Percentiles rank a stretch among this genome's conserved stretches.
Evolutionary conservation across 1,140 invertebrate genomes (phyloP).

Genomic region (Aphaenogaster rudis): DNA sequence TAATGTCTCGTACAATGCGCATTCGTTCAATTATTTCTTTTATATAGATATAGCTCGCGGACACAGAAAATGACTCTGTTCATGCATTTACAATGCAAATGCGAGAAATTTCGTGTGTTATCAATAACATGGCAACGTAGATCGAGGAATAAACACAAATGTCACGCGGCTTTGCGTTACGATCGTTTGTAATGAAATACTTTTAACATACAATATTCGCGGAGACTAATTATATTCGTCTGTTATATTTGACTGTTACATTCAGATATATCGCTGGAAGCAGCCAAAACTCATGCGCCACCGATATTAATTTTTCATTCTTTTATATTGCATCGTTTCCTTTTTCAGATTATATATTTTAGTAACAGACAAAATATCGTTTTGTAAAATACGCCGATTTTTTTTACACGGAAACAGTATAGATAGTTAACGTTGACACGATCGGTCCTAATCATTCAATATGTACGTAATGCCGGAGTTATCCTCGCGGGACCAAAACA

Average conservation of each 20-base stretch:
- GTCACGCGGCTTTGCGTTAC: conserved; percentile 21
- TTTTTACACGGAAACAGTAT: background rate
- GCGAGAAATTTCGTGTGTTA: conserved; percentile 43
- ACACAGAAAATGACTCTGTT: conserved; percentile 39
- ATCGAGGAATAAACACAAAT: conserved; percentile 54
- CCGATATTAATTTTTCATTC: background rate
- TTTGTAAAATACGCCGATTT: background rate
- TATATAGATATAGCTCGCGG: conserved; percentile 29
- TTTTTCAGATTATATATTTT: background rate
- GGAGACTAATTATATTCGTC: background rate
- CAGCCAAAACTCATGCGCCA: background rate
- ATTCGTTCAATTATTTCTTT: conserved; percentile 43
- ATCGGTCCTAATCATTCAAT: conserved; percentile 3
- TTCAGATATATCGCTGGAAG: background rate
- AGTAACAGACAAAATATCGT: background rate
- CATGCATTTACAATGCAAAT: conserved; percentile 59
- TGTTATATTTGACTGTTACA: background rate
- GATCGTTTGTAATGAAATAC: conserved; percentile 39
- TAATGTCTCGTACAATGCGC: conserved; percentile 13
- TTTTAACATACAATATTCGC: conserved; percentile 35
- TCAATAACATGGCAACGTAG: conserved; percentile 22
- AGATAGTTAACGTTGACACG: background rate
- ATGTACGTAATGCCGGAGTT: background rate
- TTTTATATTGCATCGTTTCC: background rate
- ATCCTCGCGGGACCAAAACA: conserved; percentile 30